A percentile compares a stretch with the other conserved stretches of the same genome.
Conservation (phyloP, 2,113 vertebrate genomes). For the Piprites chloris region DNA sequence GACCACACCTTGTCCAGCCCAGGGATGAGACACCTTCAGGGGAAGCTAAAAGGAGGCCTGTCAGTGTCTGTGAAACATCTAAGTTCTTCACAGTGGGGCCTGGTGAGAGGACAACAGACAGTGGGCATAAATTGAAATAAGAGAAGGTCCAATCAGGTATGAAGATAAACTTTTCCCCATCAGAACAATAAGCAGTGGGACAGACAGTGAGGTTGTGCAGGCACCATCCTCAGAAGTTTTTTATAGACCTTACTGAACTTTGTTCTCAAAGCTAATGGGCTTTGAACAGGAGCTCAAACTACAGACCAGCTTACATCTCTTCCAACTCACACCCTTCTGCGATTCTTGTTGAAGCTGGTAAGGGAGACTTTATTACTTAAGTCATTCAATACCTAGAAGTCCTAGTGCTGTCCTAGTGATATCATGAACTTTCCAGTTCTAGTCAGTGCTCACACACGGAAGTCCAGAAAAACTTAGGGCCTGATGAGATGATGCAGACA, state of each 20-base stretch:
- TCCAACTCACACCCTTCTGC: not conserved
- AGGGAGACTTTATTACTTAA: not conserved
- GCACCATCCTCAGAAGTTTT: not conserved
- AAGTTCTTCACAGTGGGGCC: not conserved
- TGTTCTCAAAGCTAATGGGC: not conserved
- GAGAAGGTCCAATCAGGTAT: not conserved
- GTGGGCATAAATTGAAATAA: not conserved
- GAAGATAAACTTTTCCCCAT: not conserved
- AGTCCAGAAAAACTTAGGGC: not conserved
- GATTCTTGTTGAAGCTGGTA: not conserved
- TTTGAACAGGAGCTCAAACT: not conserved
- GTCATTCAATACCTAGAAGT: not conserved
- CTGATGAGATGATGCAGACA: not conserved
- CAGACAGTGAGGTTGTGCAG: not conserved
- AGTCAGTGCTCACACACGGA: not conserved
- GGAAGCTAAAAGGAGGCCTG: not conserved
- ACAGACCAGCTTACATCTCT: not conserved
- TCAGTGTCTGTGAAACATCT: not conserved
- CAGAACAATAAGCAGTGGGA: not conserved
- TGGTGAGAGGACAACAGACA: not conserved
- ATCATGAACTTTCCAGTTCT: not conserved
- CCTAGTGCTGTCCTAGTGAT: not conserved
- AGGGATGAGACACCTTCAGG: not conserved
- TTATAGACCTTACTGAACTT: not conserved
- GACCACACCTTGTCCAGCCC: not conserved